Conservation (phyloP, 2,797 vertebrate genomes). For the Leptoclinus maculatus region DNA sequence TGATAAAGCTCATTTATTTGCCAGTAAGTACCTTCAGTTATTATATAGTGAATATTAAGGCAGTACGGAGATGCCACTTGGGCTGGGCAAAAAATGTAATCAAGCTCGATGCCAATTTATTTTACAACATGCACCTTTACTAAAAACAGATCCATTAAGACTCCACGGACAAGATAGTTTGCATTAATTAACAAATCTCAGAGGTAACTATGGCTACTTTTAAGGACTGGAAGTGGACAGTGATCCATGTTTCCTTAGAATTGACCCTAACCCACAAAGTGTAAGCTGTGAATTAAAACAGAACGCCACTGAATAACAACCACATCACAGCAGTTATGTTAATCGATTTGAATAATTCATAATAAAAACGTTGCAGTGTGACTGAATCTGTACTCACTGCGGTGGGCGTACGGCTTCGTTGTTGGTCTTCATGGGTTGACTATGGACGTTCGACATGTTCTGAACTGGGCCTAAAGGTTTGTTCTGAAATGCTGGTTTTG, state of each 20-base stretch:
- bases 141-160: background rate
- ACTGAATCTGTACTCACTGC: constrained; percentile 54
- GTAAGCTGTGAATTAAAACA: too few species aligned
- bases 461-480: constrained; percentile 44
- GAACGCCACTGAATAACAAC: too few species aligned
- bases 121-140: background rate
- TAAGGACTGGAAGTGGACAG: too few species aligned
- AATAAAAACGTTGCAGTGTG: background rate
- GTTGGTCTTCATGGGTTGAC: constrained; percentile 23
- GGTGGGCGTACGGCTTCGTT: background rate
- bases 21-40: background rate
- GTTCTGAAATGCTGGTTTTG: constrained; percentile 2
- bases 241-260: too few species aligned
- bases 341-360: too few species aligned
- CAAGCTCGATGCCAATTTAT: background rate
- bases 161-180: too few species aligned
- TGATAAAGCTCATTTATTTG: background rate
- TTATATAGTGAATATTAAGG: background rate
- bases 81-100: background rate
- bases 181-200: background rate
- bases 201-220: too few species aligned
- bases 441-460: constrained; percentile 26
- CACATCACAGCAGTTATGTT: too few species aligned
- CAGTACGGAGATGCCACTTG: background rate
- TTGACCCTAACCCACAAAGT: too few species aligned